Percentiles rank a stretch among this genome's conserved stretches.
These are phyloP conservation scores for Leucophenga varia DNA, from an alignment of 1,140 invertebrate genomes.

Conservation along the genomic window DNA sequence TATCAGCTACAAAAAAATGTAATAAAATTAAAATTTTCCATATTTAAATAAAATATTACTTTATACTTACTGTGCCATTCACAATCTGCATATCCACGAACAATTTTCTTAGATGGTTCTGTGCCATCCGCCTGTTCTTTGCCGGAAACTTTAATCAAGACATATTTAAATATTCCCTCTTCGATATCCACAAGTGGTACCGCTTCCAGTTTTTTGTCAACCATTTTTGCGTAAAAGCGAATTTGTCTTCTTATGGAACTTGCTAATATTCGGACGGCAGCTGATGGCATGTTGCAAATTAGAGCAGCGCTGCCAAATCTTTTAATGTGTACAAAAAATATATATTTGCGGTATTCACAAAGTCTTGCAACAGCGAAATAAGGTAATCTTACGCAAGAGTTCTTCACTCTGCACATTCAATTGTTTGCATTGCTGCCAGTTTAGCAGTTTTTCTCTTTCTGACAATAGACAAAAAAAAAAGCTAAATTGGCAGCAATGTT, in stretches of 20 bases:
- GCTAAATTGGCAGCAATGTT: too few species aligned
- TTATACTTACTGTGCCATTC: slow-evolving; percentile 67
- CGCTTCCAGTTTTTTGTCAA: slow-evolving; percentile 37
- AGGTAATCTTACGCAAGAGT: too few species aligned
- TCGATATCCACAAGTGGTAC: slow-evolving; percentile 79
- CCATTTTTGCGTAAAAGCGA: slow-evolving; percentile 36
- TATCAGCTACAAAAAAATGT: slow-evolving; percentile 65
- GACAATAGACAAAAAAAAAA: too few species aligned
- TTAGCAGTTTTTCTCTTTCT: too few species aligned
- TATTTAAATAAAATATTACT: not conserved
- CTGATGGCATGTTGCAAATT: too few species aligned
- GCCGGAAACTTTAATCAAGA: slow-evolving; percentile 72
- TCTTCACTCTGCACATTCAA: too few species aligned
- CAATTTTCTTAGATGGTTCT: slow-evolving; percentile 64
- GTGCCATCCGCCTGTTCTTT: slow-evolving; percentile 38
- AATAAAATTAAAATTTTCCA: not conserved
- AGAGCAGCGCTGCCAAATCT: too few species aligned
- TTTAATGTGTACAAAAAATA: too few species aligned
- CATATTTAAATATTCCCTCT: slow-evolving; percentile 79
- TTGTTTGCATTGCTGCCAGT: too few species aligned
- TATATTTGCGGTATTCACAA: too few species aligned
- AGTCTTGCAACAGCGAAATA: too few species aligned
- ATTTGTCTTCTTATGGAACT: slow-evolving; percentile 18
- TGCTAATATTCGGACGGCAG: too few species aligned
- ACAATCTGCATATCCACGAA: slow-evolving; percentile 69